These are phyloP conservation scores for Calliopum simillimum DNA, from an alignment of 2,888 invertebrate species.

Conservation along the genomic window DNA sequence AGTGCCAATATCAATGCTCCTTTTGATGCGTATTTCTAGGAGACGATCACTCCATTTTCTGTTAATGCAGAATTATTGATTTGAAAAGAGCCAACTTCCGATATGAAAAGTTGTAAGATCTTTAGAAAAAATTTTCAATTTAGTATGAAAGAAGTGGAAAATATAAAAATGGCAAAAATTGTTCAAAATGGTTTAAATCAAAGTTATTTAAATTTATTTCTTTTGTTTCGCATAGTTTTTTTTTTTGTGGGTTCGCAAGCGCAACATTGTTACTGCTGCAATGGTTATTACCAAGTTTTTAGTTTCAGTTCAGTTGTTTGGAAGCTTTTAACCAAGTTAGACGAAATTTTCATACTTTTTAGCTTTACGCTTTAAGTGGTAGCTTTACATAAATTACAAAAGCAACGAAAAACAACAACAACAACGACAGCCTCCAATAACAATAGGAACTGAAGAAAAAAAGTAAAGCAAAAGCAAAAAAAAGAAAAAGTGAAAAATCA, in stretches of 20 bases:
- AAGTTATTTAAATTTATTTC: conserved; percentile 21
- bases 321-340: conserved; percentile 49
- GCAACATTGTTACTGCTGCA: conserved; percentile 3
- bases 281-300: conserved; percentile 7
- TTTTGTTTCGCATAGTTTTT: conserved; percentile 4
- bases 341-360: conserved; percentile 29
- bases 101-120: too few species aligned
- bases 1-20: too few species aligned
- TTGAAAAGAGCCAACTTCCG: too few species aligned
- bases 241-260: conserved; percentile 2
- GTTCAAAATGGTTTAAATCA: background rate
- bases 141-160: too few species aligned
- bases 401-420: conserved; percentile 16
- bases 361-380: background rate
- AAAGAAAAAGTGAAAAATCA: conserved; percentile 3
- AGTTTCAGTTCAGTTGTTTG: conserved; percentile 41
- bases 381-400: conserved; percentile 22
- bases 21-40: too few species aligned
- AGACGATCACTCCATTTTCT: too few species aligned
- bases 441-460: conserved; percentile 18
- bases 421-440: conserved; percentile 13
- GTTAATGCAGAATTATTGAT: too few species aligned
- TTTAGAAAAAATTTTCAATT: too few species aligned
- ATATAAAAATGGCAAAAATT: too few species aligned
- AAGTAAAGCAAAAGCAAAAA: background rate